phyloP scores from a whole-genome alignment of 2,113 vertebrate species.

The Proteles cristata region DNA sequence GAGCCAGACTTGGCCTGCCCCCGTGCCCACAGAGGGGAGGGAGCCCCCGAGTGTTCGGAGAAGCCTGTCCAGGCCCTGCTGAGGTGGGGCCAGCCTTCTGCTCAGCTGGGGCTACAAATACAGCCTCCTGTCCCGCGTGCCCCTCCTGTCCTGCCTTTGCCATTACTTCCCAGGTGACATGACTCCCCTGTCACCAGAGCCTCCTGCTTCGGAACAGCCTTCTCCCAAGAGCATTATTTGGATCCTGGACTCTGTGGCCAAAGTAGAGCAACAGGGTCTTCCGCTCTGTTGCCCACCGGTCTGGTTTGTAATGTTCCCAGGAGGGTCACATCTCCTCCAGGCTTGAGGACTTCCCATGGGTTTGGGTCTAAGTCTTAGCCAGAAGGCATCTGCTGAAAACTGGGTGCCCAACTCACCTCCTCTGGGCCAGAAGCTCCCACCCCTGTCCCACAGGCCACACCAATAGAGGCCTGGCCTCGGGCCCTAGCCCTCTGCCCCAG shows the following conservation, averaged over 20 bases:
- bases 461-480: not conserved
- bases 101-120: not conserved
- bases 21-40: not conserved
- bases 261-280: not conserved
- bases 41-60: not conserved
- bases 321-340: not conserved
- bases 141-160: not conserved
- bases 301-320: not conserved
- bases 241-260: not conserved
- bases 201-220: not conserved
- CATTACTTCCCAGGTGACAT: not conserved
- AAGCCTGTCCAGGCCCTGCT: not conserved
- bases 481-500: not conserved
- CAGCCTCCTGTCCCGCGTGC: not conserved
- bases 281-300: not conserved
- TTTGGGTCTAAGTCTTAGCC: not conserved
- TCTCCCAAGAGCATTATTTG: not conserved
- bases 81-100: not conserved
- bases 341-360: not conserved
- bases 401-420: too few species aligned
- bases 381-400: not conserved
- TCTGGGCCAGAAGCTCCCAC: not conserved
- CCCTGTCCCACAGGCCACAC: not conserved
- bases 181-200: not conserved
- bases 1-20: not conserved